These are phyloP conservation scores for Helogale parvula DNA, from an alignment of 2,113 vertebrate species.

Conservation along the genomic window DNA sequence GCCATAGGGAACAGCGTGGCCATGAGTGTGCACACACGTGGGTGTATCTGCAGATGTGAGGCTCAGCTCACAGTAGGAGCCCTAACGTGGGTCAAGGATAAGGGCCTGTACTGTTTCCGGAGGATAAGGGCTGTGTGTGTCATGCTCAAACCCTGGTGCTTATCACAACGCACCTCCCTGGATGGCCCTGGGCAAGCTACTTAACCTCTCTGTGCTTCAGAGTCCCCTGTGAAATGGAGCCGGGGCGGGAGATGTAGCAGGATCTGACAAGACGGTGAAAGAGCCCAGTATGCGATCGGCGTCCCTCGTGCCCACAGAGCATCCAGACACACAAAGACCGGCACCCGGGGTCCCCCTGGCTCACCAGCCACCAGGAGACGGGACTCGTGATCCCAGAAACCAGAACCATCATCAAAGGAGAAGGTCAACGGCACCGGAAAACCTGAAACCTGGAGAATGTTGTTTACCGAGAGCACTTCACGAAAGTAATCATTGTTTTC, in stretches of 20 bases:
- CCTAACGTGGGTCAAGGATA: neutral
- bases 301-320: neutral
- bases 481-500: constrained; percentile 48
- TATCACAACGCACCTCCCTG: neutral
- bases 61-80: neutral
- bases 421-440: neutral
- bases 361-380: neutral
- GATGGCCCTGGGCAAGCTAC: neutral
- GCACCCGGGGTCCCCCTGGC: neutral
- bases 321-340: neutral
- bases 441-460: neutral
- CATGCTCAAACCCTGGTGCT: rapidly evolving
- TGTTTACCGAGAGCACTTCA: neutral
- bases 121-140: neutral
- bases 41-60: neutral
- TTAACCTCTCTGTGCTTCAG: constrained; percentile 12
- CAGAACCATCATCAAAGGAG: neutral
- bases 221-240: neutral
- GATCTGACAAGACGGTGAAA: neutral
- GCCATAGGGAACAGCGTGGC: rapidly evolving
- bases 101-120: neutral
- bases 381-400: neutral
- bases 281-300: rapidly evolving
- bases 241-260: rapidly evolving
- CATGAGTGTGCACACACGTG: neutral